These are phyloP conservation scores for Tympanoctomys barrerae DNA, from an alignment of 2,797 vertebrate species.

Conservation along the genomic window DNA sequence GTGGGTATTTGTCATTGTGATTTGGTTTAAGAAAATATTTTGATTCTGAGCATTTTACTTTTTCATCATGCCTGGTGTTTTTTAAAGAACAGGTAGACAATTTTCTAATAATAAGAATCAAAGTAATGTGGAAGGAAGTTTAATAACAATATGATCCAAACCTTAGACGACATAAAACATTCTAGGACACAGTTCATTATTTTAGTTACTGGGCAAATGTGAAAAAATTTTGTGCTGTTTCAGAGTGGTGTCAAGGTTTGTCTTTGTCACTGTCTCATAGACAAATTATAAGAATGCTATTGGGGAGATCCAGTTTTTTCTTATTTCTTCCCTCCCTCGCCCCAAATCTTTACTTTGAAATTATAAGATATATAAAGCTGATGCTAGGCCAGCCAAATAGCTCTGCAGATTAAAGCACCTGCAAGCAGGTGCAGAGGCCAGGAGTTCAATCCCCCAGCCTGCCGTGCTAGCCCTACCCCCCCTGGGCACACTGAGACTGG, in stretches of 20 bases:
- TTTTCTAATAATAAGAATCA: not conserved
- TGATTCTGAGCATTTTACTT: slow-evolving; percentile 13
- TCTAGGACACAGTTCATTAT: not conserved
- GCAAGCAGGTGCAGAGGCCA: too few species aligned
- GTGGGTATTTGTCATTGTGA: not conserved
- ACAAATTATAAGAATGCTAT: not conserved
- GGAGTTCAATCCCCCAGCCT: too few species aligned
- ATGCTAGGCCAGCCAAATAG: not conserved
- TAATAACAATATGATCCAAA: not conserved
- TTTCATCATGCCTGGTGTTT: not conserved
- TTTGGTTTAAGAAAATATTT: slow-evolving; percentile 16
- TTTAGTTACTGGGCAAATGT: not conserved
- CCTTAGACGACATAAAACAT: not conserved
- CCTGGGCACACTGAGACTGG: too few species aligned
- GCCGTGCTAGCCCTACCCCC: too few species aligned
- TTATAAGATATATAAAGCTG: slow-evolving; percentile 25
- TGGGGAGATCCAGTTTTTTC: not conserved
- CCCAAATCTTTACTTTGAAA: not conserved
- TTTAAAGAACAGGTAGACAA: not conserved
- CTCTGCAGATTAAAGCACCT: too few species aligned
- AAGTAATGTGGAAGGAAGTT: not conserved
- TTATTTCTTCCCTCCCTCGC: not conserved
- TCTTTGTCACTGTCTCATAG: not conserved
- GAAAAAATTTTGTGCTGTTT: not conserved
- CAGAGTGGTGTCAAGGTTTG: not conserved